These are phyloP conservation scores for Caretta caretta DNA, from an alignment of 2,113 vertebrate species.

Conservation along the genomic window DNA sequence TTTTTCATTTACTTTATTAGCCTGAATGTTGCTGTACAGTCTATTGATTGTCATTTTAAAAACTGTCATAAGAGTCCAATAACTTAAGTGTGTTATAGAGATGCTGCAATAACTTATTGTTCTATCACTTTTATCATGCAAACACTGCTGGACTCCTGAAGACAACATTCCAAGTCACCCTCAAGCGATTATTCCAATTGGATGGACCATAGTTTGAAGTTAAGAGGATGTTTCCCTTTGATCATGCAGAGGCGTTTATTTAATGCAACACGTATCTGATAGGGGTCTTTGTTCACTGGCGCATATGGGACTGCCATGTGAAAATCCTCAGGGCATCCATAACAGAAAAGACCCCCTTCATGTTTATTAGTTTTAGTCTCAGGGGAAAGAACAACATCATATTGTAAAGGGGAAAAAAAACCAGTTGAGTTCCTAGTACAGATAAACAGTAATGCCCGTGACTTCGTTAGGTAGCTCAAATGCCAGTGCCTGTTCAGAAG, in stretches of 20 bases:
- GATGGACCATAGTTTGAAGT: constrained; percentile 12
- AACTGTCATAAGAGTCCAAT: constrained; percentile 43
- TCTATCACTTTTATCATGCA: constrained; percentile 54
- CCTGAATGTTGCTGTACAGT: constrained; percentile 26
- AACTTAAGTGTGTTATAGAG: constrained; percentile 48
- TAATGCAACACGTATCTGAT: constrained; percentile 38
- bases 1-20: neutral
- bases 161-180: constrained; percentile 31
- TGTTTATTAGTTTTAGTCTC: constrained; percentile 47
- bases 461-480: neutral
- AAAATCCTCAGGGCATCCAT: constrained; percentile 32
- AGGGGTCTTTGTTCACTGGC: constrained; percentile 18
- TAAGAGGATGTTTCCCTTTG: constrained; percentile 42
- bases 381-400: constrained; percentile 18
- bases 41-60: neutral
- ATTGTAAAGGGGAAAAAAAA: neutral
- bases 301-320: constrained; percentile 50
- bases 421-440: constrained; percentile 3
- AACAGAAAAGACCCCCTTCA: constrained; percentile 15
- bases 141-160: constrained; percentile 47
- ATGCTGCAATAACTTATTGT: constrained; percentile 13
- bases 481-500: neutral
- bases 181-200: constrained; percentile 38
- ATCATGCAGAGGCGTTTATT: constrained; percentile 35
- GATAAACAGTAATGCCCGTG: neutral